Evolutionary conservation across 2,113 vertebrate genomes (phyloP).

Genomic region (Thamnophis sirtalis): DNA sequence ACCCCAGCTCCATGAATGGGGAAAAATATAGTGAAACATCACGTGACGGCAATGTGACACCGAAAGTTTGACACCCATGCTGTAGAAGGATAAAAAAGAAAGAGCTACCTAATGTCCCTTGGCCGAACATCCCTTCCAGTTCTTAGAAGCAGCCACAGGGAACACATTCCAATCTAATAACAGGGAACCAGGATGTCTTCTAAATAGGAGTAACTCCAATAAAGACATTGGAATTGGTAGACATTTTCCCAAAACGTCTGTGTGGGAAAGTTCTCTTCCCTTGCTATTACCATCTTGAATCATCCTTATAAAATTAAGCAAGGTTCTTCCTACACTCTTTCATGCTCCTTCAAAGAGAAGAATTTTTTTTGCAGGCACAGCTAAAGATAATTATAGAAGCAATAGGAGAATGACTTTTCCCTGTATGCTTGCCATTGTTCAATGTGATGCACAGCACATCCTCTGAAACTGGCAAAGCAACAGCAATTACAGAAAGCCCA

Average conservation of each 20-base stretch:
- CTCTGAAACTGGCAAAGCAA: constrained; percentile 3
- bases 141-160: not conserved
- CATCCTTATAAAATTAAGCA: not conserved
- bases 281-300: not conserved
- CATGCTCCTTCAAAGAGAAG: not conserved
- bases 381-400: not conserved
- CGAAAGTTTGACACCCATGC: too few relatives aligned
- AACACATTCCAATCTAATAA: not conserved
- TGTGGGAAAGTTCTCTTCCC: not conserved
- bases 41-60: too few relatives aligned
- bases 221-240: not conserved
- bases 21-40: too few relatives aligned
- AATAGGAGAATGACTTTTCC: not conserved
- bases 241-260: not conserved
- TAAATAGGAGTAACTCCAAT: not conserved
- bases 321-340: not conserved
- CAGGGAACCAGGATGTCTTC: not conserved
- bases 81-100: not conserved
- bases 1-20: too few relatives aligned
- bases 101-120: not conserved
- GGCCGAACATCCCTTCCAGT: not conserved
- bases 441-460: not conserved
- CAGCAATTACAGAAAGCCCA: constrained; percentile 9
- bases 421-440: not conserved
- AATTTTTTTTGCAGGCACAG: not conserved